A percentile compares a stretch with the other conserved stretches of the same genome.
These are phyloP conservation scores for Macrotrachela quadricornifera DNA, from an alignment of 1,140 invertebrate species.

Conservation along the genomic window DNA sequence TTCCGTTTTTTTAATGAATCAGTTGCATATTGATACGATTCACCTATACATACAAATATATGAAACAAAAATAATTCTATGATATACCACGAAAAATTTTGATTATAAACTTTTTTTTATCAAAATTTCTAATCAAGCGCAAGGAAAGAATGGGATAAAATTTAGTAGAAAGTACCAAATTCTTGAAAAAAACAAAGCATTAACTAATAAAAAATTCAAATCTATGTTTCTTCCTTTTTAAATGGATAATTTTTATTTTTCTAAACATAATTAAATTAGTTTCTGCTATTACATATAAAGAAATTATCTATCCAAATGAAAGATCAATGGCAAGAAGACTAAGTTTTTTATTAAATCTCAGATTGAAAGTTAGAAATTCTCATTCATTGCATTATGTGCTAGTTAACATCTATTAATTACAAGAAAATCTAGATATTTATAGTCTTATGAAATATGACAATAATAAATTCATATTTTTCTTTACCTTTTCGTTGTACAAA, in stretches of 20 bases:
- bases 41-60: constrained; percentile 12
- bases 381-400: constrained; percentile 1
- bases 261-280: no score
- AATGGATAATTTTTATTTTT: not conserved
- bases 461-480: not conserved
- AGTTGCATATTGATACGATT: constrained; percentile 16
- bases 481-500: constrained; percentile 73
- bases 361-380: not conserved
- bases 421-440: not conserved
- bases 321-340: not conserved
- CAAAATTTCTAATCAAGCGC: no score
- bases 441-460: not conserved
- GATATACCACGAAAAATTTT: not conserved
- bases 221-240: no score
- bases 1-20: not conserved
- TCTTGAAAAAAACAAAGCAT: no score
- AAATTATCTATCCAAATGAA: not conserved
- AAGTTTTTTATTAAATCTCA: not conserved
- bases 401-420: not conserved
- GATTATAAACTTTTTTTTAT: no score
- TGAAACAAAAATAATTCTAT: constrained; percentile 1
- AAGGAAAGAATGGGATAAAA: no score
- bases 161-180: no score
- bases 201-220: no score
- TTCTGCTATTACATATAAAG: no score